These are phyloP conservation scores for Plusia festucae DNA, from an alignment of 2,888 invertebrate genomes.

Conservation along the genomic window DNA sequence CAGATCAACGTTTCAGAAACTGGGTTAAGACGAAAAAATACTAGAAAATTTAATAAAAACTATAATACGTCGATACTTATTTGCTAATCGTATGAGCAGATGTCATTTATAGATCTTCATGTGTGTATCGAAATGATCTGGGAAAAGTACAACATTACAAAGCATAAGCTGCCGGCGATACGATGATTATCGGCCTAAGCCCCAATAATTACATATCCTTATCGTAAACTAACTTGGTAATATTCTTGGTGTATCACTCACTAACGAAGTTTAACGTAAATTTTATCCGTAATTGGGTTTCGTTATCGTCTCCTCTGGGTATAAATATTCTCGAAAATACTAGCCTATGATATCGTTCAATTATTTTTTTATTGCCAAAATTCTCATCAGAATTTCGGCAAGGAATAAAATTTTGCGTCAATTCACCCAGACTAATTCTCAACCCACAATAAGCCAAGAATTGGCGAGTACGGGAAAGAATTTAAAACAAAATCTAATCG, in stretches of 20 bases:
- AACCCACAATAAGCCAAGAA: background rate
- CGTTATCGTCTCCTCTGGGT: background rate
- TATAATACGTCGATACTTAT: background rate
- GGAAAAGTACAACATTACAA: background rate
- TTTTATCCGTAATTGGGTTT: background rate
- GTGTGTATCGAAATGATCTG: background rate
- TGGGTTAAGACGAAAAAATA: too few species aligned
- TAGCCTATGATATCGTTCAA: too few species aligned
- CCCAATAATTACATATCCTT: background rate
- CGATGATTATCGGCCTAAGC: background rate
- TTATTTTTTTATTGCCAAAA: too few species aligned
- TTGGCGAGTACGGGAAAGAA: background rate
- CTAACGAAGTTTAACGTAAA: background rate
- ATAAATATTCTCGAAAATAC: too few species aligned
- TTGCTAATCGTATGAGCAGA: background rate
- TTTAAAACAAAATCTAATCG: background rate
- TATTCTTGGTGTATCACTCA: background rate
- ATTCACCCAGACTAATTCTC: background rate
- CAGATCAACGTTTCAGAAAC: too few species aligned
- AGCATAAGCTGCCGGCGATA: background rate
- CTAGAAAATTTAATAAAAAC: background rate
- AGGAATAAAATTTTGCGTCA: background rate
- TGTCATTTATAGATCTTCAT: background rate
- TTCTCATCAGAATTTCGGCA: background rate
- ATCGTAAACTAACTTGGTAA: background rate